A percentile compares a stretch with the other conserved stretches of the same genome.
phyloP scores from a whole-genome alignment of 2,797 vertebrate species.

The Premnoplex brunnescens region DNA sequence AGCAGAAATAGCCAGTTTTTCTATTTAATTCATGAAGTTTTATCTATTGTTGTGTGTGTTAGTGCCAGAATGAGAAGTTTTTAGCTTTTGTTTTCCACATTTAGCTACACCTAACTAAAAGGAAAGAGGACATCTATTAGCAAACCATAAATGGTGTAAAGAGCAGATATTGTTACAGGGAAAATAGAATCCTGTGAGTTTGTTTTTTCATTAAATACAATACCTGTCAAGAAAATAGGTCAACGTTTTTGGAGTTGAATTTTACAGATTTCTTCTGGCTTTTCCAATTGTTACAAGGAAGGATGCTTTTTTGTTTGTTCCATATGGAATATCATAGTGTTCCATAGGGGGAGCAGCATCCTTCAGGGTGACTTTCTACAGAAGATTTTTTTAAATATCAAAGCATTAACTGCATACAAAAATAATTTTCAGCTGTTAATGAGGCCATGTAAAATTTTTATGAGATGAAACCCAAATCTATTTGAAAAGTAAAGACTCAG shows the following conservation, averaged over 20 bases:
- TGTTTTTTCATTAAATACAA: conserved; percentile 11
- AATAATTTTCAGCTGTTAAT: conserved; percentile 6
- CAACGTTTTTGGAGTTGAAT: neutral
- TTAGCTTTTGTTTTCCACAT: neutral
- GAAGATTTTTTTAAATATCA: neutral
- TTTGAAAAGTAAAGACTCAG: neutral
- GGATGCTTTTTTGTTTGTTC: neutral
- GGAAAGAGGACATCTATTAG: neutral
- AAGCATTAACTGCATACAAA: conserved; percentile 10
- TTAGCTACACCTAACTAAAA: neutral
- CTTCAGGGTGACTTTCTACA: neutral
- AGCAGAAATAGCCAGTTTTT: neutral
- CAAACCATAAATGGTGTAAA: neutral
- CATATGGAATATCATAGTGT: neutral
- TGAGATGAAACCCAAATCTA: neutral
- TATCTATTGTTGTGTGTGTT: neutral
- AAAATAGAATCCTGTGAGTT: neutral
- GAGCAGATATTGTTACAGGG: neutral
- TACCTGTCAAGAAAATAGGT: conserved; percentile 25
- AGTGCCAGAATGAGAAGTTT: neutral
- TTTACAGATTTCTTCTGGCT: conserved; percentile 8
- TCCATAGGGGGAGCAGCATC: neutral
- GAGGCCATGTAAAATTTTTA: neutral
- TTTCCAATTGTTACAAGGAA: conserved; percentile 27
- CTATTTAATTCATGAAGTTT: neutral